A percentile compares a stretch with the other conserved stretches of the same genome.
Conservation (phyloP, 2,797 vertebrate genomes). For the Echeneis naucrates region DNA sequence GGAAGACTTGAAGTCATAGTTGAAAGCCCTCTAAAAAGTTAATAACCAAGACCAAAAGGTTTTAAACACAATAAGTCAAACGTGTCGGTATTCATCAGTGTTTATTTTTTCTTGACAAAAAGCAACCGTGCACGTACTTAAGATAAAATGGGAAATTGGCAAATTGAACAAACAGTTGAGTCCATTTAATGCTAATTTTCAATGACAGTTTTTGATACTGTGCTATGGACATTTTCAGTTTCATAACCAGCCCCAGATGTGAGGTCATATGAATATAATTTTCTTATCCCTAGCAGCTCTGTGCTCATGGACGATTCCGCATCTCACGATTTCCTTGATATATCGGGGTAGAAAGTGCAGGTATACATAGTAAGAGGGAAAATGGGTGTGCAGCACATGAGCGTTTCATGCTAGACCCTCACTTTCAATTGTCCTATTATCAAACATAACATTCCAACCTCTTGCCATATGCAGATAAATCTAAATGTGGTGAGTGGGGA, state of each 20-base stretch:
- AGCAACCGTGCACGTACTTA: neutral
- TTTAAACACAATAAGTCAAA: neutral
- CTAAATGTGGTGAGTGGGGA: too few species aligned
- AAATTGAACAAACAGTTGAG: neutral
- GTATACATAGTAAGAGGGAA: neutral
- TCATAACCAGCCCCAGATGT: neutral
- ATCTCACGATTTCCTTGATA: neutral
- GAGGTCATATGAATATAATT: neutral
- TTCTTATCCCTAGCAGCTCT: neutral
- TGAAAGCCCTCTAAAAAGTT: neutral
- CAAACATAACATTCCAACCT: too few species aligned
- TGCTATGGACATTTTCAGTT: too few species aligned
- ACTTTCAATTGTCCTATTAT: too few species aligned
- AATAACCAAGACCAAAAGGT: neutral
- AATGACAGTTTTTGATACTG: too few species aligned
- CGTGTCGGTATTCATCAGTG: neutral
- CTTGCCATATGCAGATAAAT: too few species aligned
- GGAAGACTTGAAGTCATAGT: neutral
- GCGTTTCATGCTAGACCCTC: too few species aligned
- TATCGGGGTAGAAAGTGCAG: neutral
- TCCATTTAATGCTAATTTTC: neutral
- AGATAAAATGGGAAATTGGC: neutral
- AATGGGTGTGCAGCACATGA: too few species aligned
- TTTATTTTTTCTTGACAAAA: constrained; percentile 1
- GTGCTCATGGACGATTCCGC: neutral